A percentile compares a stretch with the other conserved stretches of the same genome.
These are phyloP conservation scores for Chironomus tentans DNA, from an alignment of 2,888 invertebrate species.

Conservation along the genomic window DNA sequence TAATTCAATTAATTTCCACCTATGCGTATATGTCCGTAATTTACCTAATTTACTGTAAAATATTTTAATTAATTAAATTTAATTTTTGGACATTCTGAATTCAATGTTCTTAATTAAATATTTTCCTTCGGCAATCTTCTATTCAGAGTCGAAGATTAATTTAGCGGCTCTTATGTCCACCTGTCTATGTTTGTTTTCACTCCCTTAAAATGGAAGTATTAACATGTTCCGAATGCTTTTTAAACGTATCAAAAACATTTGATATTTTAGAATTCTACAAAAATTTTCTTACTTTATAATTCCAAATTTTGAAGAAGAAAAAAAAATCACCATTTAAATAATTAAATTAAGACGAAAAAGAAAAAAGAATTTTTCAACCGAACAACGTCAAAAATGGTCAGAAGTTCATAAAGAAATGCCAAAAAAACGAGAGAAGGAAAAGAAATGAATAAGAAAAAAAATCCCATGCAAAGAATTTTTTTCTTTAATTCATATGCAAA, in stretches of 20 bases:
- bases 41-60: background rate
- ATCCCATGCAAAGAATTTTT: background rate
- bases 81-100: background rate
- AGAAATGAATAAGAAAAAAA: background rate
- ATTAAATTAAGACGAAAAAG: background rate
- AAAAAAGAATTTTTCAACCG: background rate
- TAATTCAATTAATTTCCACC: background rate
- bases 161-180: too few relatives aligned
- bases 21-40: background rate
- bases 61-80: slow-evolving; percentile 6
- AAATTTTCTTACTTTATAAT: too few relatives aligned
- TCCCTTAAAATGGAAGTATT: too few relatives aligned
- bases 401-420: background rate
- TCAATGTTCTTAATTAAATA: background rate
- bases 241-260: too few relatives aligned
- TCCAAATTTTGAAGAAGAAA: too few relatives aligned
- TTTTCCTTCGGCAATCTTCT: background rate
- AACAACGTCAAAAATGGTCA: background rate
- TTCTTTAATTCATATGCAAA: slow-evolving; percentile 16
- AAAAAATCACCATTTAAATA: background rate
- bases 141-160: background rate
- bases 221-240: too few relatives aligned
- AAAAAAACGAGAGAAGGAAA: background rate
- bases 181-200: too few relatives aligned
- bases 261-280: too few relatives aligned